Evolutionary conservation across 92 coral and sea anemone species (phyloP).

Genomic region (Diadumene lineata): DNA sequence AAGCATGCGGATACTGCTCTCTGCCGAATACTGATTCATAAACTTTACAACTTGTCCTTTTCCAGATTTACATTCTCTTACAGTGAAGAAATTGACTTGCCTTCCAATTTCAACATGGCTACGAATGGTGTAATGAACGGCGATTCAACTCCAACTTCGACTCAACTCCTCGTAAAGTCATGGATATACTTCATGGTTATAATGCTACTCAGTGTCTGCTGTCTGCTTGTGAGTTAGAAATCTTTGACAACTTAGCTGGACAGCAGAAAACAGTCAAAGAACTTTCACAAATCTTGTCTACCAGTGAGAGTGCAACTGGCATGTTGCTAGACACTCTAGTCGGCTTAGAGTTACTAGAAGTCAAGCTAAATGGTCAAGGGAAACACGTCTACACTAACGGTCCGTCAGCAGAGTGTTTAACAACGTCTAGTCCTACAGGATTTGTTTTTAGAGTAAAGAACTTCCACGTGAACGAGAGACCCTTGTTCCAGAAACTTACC

Average conservation of each 20-base stretch:
- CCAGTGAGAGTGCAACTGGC: constrained; percentile 40
- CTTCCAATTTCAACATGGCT: not conserved
- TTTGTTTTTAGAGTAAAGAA: constrained; percentile 11
- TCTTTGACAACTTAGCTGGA: constrained; percentile 34
- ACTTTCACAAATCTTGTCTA: constrained; percentile 19
- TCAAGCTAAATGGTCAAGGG: not conserved
- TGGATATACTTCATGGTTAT: constrained; percentile 23
- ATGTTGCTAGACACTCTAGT: constrained; percentile 43
- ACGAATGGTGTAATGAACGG: not conserved
- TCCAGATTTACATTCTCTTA: no score
- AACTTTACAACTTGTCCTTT: no score
- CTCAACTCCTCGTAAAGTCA: constrained; percentile 29
- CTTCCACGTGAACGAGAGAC: constrained; percentile 15
- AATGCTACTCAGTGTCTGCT: constrained; percentile 15
- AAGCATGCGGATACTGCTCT: no score
- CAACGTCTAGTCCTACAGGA: constrained; percentile 34
- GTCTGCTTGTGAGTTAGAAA: constrained; percentile 47
- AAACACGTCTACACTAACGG: constrained; percentile 37
- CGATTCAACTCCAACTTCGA: constrained; percentile 13
- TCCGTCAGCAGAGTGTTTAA: constrained; percentile 35
- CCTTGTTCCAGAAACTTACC: constrained; percentile 38
- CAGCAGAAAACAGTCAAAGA: constrained; percentile 18
- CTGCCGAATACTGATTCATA: no score
- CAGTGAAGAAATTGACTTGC: no score
- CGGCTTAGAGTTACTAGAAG: constrained; percentile 39